A percentile compares a stretch with the other conserved stretches of the same genome.
Evolutionary conservation across 2,113 vertebrate genomes (phyloP).

Genomic region (Apodemus sylvaticus): DNA sequence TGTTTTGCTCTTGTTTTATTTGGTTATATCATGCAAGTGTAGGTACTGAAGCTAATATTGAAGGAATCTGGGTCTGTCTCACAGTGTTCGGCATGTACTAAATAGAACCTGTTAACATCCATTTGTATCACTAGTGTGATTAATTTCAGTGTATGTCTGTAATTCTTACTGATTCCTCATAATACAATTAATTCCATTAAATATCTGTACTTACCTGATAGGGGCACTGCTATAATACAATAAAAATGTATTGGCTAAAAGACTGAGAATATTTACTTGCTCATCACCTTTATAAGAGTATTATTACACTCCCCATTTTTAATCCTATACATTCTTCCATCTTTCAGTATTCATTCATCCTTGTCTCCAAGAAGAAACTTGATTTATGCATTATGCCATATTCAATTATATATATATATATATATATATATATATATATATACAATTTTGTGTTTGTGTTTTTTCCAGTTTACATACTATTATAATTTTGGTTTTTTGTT

Average conservation of each 20-base stretch:
- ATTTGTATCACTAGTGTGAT: background rate
- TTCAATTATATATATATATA: too few relatives aligned
- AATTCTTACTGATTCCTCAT: background rate
- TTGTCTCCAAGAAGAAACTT: background rate
- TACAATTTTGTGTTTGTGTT: background rate
- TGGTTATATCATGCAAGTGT: background rate
- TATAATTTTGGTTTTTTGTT: background rate
- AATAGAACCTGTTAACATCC: background rate
- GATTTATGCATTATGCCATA: background rate
- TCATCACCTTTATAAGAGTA: background rate
- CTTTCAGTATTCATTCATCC: background rate
- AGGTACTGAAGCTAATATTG: background rate
- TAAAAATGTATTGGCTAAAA: background rate
- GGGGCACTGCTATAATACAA: constrained; percentile 1
- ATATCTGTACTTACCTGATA: constrained; percentile 42
- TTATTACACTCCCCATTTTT: background rate
- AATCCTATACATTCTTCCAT: background rate
- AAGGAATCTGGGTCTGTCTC: background rate
- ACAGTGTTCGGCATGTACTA: background rate
- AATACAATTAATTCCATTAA: constrained; percentile 9
- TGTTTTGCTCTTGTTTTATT: too few relatives aligned
- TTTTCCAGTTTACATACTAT: background rate
- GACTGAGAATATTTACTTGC: background rate
- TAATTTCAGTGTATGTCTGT: background rate
- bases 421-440: too few relatives aligned